phyloP scores from a whole-genome alignment of 2,797 vertebrate genomes.

The Carapus acus region DNA sequence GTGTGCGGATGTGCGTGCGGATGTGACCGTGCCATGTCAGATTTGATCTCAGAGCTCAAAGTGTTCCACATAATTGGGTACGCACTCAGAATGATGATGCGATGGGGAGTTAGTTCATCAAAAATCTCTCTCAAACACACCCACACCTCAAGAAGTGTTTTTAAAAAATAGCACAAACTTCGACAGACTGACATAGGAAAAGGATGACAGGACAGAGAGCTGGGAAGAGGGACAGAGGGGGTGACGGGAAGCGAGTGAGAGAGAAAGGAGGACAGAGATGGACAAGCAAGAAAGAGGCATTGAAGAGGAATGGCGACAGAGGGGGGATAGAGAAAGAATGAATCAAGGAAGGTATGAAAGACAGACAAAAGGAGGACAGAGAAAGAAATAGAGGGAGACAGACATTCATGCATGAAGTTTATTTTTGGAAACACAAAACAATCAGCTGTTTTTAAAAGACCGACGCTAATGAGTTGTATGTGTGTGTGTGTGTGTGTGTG shows the following conservation, averaged over 20 bases:
- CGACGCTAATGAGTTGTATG: constrained; percentile 44
- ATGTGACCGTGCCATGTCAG: constrained; percentile 2
- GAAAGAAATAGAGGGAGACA: background rate
- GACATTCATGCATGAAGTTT: constrained; percentile 8
- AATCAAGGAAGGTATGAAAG: background rate
- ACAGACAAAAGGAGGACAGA: background rate
- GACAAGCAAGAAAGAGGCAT: no score
- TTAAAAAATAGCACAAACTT: no score
- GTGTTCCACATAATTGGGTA: background rate
- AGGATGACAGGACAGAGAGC: no score
- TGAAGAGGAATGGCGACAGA: background rate
- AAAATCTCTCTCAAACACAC: background rate
- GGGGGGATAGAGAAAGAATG: background rate
- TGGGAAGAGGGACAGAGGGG: background rate
- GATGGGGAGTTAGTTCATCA: no score
- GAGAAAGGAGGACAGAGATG: no score
- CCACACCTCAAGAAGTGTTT: no score
- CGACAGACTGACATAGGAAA: no score
- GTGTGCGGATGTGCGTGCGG: background rate
- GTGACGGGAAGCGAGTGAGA: background rate
- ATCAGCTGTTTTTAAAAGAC: constrained; percentile 37
- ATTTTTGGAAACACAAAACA: constrained; percentile 46
- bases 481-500: constrained; percentile 19
- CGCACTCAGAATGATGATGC: no score
- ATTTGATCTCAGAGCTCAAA: background rate